Evolutionary conservation across 2,797 vertebrate species (phyloP).

Genomic region (Sebastolobus alascanus): DNA sequence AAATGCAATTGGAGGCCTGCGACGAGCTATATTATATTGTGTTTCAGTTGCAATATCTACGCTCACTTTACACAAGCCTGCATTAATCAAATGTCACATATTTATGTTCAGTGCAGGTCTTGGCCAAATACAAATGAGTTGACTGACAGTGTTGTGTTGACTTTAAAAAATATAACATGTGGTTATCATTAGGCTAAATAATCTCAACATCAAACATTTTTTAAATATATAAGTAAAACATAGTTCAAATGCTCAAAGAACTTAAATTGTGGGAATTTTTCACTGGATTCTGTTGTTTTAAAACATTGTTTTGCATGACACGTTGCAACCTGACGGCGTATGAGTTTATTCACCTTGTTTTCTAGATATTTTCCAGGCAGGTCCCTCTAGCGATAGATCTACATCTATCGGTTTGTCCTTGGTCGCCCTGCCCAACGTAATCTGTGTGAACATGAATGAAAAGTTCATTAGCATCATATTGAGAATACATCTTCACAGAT

Average conservation of each 20-base stretch:
- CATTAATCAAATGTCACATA: not conserved
- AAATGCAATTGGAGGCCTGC: not conserved
- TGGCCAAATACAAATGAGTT: not conserved
- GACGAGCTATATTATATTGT: not conserved
- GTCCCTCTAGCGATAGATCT: constrained; percentile 94
- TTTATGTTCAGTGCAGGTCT: not conserved
- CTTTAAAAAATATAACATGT: not conserved
- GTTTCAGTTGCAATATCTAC: not conserved
- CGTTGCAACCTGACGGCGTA: not conserved
- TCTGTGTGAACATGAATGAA: constrained; percentile 78
- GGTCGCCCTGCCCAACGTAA: constrained; percentile 95
- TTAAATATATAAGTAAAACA: rapidly evolving
- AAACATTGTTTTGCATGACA: not conserved
- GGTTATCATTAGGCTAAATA: not conserved
- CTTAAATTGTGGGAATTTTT: not conserved
- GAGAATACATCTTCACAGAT: not conserved
- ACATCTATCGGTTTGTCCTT: constrained; percentile 98
- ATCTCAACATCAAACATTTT: not conserved
- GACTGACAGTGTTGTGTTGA: not conserved
- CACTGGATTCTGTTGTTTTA: not conserved
- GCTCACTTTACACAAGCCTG: not conserved
- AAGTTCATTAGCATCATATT: not conserved
- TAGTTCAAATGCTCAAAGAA: not conserved
- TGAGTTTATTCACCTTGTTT: constrained; percentile 88
- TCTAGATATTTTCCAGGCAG: constrained; percentile 97